Evolutionary conservation across 2,888 invertebrate genomes (phyloP).

Genomic region (Mimachlamys varia): DNA sequence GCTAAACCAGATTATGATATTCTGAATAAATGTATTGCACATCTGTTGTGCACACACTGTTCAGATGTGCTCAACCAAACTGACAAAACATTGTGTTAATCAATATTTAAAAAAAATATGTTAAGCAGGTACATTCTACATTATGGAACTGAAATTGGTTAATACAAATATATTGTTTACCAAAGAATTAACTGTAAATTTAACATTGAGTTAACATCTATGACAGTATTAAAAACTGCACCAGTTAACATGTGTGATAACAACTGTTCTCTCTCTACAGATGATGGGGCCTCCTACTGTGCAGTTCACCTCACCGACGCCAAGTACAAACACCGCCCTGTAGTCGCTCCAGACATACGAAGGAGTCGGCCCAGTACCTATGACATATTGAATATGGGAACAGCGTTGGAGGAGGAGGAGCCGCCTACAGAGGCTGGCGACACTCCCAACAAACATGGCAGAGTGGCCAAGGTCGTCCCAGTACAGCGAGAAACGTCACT

Average conservation of each 20-base stretch:
- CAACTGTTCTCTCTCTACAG: constrained; percentile 41
- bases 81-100: no score
- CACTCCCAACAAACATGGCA: constrained; percentile 17
- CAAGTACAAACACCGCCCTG: constrained; percentile 52
- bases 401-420: constrained; percentile 40
- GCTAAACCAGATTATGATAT: no score
- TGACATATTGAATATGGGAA: constrained; percentile 64
- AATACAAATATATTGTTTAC: no score
- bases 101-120: no score
- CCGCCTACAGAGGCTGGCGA: not conserved
- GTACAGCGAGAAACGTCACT: not conserved
- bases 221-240: no score
- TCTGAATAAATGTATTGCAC: no score
- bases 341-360: constrained; percentile 58
- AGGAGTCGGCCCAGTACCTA: constrained; percentile 59
- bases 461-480: constrained; percentile 3
- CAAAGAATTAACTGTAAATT: no score
- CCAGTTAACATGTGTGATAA: no score
- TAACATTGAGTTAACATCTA: no score
- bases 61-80: not conserved
- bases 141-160: no score
- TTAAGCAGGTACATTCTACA: no score
- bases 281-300: constrained; percentile 7
- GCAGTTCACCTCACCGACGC: constrained; percentile 45
- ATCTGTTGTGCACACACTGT: not conserved